Conservation (phyloP, 2,888 invertebrate species). For the Phrixothrix hirtus region DNA sequence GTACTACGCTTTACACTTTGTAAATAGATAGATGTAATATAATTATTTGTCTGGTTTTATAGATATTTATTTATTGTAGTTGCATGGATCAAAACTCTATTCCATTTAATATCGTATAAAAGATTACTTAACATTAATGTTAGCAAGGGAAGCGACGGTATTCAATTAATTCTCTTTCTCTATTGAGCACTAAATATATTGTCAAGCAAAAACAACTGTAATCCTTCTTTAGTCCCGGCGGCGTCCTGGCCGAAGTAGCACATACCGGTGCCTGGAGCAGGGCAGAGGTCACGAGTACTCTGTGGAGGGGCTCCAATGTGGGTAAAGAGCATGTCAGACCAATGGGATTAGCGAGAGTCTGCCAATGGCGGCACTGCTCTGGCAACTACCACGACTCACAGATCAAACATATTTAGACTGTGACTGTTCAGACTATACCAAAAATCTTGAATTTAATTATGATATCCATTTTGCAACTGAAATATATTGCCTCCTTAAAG, state of each 20-base stretch:
- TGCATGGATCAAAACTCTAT: no score
- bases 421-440: constrained; percentile 19
- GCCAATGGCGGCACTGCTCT: constrained; percentile 46
- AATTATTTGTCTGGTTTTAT: no score
- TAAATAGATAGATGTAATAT: no score
- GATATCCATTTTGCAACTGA: no score
- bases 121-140: neutral
- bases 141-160: neutral
- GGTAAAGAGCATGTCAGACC: constrained; percentile 47
- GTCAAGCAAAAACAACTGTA: constrained; percentile 15
- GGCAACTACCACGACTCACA: constrained; percentile 49
- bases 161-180: constrained; percentile 14
- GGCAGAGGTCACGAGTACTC: constrained; percentile 34
- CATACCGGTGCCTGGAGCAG: constrained; percentile 32
- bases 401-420: constrained; percentile 41
- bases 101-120: no score
- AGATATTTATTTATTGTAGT: no score
- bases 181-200: constrained; percentile 19
- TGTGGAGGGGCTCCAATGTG: constrained; percentile 46
- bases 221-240: constrained; percentile 19
- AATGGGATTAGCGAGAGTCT: constrained; percentile 48
- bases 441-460: no score
- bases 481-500: no score
- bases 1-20: no score
- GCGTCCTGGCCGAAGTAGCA: constrained; percentile 26